Evolutionary conservation across 1,140 invertebrate species (phyloP).

Genomic region (Drosophila dunni): DNA sequence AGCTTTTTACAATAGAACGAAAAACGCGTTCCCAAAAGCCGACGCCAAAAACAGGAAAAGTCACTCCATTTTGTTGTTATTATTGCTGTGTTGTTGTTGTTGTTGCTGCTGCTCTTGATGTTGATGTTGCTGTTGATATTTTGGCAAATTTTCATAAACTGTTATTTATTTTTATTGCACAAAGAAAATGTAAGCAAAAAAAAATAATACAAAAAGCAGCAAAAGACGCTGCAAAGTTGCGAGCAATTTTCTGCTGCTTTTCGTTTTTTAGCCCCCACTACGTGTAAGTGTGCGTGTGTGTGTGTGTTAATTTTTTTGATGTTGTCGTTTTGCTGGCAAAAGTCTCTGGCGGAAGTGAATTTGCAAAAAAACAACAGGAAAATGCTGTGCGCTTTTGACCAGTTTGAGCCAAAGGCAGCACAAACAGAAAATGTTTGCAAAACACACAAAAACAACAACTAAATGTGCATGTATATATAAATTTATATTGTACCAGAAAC

Average conservation of each 20-base stretch:
- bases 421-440: conserved; percentile 73
- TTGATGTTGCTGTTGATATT: conserved; percentile 60
- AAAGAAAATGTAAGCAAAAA: conserved; percentile 62
- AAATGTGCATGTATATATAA: conserved; percentile 13
- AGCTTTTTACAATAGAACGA: conserved; percentile 59
- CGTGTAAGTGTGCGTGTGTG: conserved; percentile 17
- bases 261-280: conserved; percentile 28
- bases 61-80: conserved; percentile 48
- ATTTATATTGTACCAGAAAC: conserved; percentile 21
- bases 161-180: conserved; percentile 81
- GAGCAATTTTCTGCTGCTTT: conserved; percentile 70
- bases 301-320: conserved; percentile 39
- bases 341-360: conserved; percentile 74
- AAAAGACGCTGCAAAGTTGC: conserved; percentile 56
- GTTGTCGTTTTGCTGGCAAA: conserved; percentile 48
- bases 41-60: conserved; percentile 74
- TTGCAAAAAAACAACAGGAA: conserved; percentile 70
- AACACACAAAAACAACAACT: conserved; percentile 50
- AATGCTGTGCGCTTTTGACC: conserved; percentile 73
- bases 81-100: neutral
- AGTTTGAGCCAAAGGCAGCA: conserved; percentile 38
- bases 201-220: no score
- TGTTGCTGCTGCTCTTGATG: conserved; percentile 33
- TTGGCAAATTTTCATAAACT: conserved; percentile 84
- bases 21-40: conserved; percentile 48